phyloP scores from a whole-genome alignment of 1,140 invertebrate genomes.

The Dendroctonus ponderosae region DNA sequence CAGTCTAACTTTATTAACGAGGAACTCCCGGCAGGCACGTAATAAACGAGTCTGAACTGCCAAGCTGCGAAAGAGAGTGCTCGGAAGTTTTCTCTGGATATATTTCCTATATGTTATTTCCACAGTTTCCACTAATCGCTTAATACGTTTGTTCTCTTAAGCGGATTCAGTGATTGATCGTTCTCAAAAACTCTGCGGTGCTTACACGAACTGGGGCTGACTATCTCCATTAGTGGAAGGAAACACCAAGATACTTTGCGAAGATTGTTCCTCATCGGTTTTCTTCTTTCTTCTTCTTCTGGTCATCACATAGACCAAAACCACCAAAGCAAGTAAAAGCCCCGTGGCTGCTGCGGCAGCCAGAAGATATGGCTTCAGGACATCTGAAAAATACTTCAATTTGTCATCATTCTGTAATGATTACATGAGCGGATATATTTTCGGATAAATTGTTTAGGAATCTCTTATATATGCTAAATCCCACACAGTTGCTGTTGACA shows the following conservation, averaged over 20 bases:
- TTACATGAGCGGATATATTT: background rate
- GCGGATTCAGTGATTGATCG: too few species aligned
- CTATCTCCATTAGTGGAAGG: slow-evolving; percentile 45
- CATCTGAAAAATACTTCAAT: slow-evolving; percentile 36
- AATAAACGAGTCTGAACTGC: background rate
- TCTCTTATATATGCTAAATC: background rate
- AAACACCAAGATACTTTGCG: slow-evolving; percentile 45
- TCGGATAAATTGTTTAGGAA: background rate
- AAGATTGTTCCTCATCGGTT: slow-evolving; percentile 38
- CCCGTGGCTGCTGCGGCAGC: slow-evolving; percentile 35
- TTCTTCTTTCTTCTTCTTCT: slow-evolving; percentile 38
- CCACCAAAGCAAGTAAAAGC: slow-evolving; percentile 36
- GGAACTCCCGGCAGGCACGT: background rate
- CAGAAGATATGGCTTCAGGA: slow-evolving; percentile 38
- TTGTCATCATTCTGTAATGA: background rate
- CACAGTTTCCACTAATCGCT: background rate
- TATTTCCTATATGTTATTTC: background rate
- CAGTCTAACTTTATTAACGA: slow-evolving; percentile 1
- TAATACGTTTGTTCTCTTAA: background rate
- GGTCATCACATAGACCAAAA: slow-evolving; percentile 32
- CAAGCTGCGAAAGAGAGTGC: background rate
- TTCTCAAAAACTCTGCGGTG: background rate
- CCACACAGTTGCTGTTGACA: background rate
- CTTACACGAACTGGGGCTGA: slow-evolving; percentile 48
- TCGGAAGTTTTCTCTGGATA: background rate